Conservation (phyloP, 2,113 vertebrate genomes). For the Cyphomyrus discorhynchus region DNA sequence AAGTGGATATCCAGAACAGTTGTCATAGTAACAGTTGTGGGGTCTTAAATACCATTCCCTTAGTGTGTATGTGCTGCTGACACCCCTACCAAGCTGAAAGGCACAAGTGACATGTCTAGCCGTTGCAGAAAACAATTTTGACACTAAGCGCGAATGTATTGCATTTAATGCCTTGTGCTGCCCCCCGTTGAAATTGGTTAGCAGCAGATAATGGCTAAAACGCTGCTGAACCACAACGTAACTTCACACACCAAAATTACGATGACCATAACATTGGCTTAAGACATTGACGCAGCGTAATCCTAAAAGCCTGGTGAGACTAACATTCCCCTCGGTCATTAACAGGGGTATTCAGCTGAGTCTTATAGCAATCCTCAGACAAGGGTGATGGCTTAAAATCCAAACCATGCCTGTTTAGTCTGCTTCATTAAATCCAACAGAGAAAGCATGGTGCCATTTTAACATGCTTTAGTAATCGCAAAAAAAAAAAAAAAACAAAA, state of each 20-base stretch:
- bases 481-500: background rate
- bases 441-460: background rate
- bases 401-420: background rate
- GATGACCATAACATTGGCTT: conserved; percentile 1
- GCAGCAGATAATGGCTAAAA: background rate
- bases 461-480: background rate
- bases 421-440: background rate
- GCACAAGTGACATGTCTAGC: background rate
- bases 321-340: background rate
- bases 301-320: background rate
- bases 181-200: background rate
- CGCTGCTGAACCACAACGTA: background rate
- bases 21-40: background rate
- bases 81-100: background rate
- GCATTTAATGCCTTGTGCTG: background rate
- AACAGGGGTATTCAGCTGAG: background rate
- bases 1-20: background rate
- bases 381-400: background rate
- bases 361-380: background rate
- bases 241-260: background rate
- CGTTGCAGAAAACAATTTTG: background rate
- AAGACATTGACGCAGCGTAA: background rate
- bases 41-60: background rate
- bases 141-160: background rate
- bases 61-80: background rate